These are phyloP conservation scores for Tiliqua scincoides DNA, from an alignment of 2,113 vertebrate genomes.

Conservation along the genomic window DNA sequence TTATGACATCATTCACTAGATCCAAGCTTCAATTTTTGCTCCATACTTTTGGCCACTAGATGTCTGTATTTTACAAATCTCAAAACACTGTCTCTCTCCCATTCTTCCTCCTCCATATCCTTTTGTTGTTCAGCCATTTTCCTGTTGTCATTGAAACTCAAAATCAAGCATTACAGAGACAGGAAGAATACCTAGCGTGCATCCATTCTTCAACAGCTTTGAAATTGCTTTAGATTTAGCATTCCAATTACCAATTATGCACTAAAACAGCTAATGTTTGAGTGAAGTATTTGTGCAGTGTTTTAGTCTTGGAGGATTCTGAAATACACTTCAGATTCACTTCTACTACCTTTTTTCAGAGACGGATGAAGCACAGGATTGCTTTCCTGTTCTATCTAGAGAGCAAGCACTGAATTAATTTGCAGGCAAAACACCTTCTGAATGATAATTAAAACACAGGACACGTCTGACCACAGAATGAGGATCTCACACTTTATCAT, in stretches of 20 bases:
- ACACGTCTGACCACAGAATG: background rate
- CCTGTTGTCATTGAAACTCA: background rate
- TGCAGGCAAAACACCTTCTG: background rate
- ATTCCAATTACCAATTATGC: background rate
- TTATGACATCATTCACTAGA: background rate
- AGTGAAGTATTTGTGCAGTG: background rate
- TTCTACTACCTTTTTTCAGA: background rate
- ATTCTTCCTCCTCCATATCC: slow-evolving; percentile 10
- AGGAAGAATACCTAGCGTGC: background rate
- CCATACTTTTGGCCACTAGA: slow-evolving; percentile 60
- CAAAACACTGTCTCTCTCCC: background rate
- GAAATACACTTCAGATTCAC: background rate
- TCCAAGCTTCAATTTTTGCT: background rate
- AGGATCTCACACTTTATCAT: background rate
- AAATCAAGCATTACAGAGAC: background rate
- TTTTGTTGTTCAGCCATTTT: slow-evolving; percentile 60
- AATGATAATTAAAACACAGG: slow-evolving; percentile 20
- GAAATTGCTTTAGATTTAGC: background rate
- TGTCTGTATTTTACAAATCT: slow-evolving; percentile 53
- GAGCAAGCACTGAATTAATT: slow-evolving; percentile 4
- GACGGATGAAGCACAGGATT: too few species aligned
- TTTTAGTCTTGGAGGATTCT: background rate
- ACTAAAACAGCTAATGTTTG: background rate
- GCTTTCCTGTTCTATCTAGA: background rate
- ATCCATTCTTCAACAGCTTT: background rate